These are phyloP conservation scores for Cirrhinus molitorella DNA, from an alignment of 2,797 vertebrate genomes.

Conservation along the genomic window DNA sequence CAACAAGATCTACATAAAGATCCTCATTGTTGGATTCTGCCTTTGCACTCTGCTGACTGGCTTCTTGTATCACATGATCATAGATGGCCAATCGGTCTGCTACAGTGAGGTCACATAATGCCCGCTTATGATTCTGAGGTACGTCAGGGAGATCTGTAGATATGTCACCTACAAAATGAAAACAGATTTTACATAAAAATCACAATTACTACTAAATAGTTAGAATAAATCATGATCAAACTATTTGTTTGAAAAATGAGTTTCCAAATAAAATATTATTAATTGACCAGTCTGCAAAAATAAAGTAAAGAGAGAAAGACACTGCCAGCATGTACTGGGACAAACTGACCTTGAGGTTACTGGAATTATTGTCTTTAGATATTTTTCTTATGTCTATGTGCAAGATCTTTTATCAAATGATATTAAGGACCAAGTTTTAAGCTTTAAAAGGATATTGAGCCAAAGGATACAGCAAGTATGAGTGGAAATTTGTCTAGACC, in stretches of 20 bases:
- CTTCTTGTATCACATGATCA: conserved; percentile 83
- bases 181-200: conserved; percentile 35
- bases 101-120: conserved; percentile 90
- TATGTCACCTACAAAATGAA: conserved; percentile 80
- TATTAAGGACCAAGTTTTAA: conserved; percentile 11
- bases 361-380: neutral
- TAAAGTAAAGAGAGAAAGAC: neutral
- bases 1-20: conserved; percentile 94
- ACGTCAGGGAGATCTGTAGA: conserved; percentile 86
- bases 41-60: conserved; percentile 78
- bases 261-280: neutral
- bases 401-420: conserved; percentile 12
- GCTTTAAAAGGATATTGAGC: conserved; percentile 80
- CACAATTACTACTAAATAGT: neutral
- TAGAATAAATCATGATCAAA: neutral
- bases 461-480: conserved; percentile 85
- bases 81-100: conserved; percentile 93
- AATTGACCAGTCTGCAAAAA: neutral
- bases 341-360: neutral
- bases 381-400: neutral
- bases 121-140: conserved; percentile 91
- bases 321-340: conserved; percentile 69
- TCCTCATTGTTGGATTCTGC: conserved; percentile 85
- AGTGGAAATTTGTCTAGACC: conserved; percentile 80
- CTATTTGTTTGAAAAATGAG: neutral